phyloP scores from a whole-genome alignment of 1,140 invertebrate genomes.

The Apolygus lucorum region DNA sequence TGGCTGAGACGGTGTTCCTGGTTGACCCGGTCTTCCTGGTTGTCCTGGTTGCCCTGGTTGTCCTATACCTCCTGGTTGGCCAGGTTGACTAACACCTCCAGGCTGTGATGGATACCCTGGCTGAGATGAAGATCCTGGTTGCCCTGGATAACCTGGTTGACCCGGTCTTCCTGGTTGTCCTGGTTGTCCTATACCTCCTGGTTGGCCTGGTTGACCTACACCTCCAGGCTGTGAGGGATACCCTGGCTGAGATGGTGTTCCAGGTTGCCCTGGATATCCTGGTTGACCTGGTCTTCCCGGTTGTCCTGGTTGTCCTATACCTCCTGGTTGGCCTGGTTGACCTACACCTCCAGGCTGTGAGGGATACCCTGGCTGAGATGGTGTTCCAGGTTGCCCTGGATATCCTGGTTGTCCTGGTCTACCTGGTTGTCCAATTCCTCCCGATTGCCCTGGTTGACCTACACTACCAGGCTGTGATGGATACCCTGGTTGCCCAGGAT shows the following conservation, averaged over 20 bases:
- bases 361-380: slow-evolving; percentile 36
- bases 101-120: slow-evolving; percentile 34
- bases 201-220: slow-evolving; percentile 31
- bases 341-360: slow-evolving; percentile 28
- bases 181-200: slow-evolving; percentile 32
- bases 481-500: slow-evolving; percentile 27
- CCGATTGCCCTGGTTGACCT: too few species aligned
- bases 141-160: slow-evolving; percentile 32
- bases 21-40: slow-evolving; percentile 32
- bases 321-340: slow-evolving; percentile 29
- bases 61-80: slow-evolving; percentile 34
- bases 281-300: slow-evolving; percentile 31
- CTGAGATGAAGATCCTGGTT: slow-evolving; percentile 29
- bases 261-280: slow-evolving; percentile 33
- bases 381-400: slow-evolving; percentile 35
- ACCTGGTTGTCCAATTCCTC: too few species aligned
- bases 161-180: slow-evolving; percentile 32
- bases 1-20: slow-evolving; percentile 30
- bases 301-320: slow-evolving; percentile 26
- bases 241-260: slow-evolving; percentile 32
- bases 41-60: slow-evolving; percentile 25
- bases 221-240: slow-evolving; percentile 30
- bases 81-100: slow-evolving; percentile 34
- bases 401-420: slow-evolving; percentile 31
- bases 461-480: too few species aligned